A percentile compares a stretch with the other conserved stretches of the same genome.
phyloP scores from a whole-genome alignment of 2,113 vertebrate species.

The Caracal caracal region DNA sequence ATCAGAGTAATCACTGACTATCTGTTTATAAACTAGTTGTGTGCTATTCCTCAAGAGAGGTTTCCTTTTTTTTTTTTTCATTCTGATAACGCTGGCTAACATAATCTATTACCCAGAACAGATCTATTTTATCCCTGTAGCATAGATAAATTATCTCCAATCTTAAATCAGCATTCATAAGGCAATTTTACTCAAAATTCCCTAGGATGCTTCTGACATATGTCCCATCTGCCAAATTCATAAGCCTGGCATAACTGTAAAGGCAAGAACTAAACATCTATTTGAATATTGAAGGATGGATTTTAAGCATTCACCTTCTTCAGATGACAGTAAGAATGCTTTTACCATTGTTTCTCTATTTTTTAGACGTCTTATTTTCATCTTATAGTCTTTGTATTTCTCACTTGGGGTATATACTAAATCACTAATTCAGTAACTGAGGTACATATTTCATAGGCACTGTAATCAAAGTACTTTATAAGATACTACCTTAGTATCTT shows the following conservation, averaged over 20 bases:
- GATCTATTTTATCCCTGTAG: neutral
- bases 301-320: neutral
- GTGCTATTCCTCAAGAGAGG: neutral
- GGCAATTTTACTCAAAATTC: neutral
- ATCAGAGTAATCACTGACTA: neutral
- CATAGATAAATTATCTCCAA: neutral
- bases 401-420: neutral
- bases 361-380: neutral
- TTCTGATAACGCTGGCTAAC: neutral
- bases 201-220: neutral
- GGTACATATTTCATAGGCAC: neutral
- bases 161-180: neutral
- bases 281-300: neutral
- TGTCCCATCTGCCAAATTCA: neutral
- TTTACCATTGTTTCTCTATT: neutral
- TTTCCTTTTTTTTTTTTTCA: neutral
- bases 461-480: neutral
- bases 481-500: neutral
- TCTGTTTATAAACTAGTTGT: conserved; percentile 10
- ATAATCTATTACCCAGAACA: neutral
- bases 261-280: neutral
- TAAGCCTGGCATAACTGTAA: neutral
- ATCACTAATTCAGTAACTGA: neutral
- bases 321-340: neutral
- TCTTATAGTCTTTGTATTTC: neutral